Evolutionary conservation across 2,888 invertebrate species (phyloP).

Genomic region (Pseudanteris insignis): DNA sequence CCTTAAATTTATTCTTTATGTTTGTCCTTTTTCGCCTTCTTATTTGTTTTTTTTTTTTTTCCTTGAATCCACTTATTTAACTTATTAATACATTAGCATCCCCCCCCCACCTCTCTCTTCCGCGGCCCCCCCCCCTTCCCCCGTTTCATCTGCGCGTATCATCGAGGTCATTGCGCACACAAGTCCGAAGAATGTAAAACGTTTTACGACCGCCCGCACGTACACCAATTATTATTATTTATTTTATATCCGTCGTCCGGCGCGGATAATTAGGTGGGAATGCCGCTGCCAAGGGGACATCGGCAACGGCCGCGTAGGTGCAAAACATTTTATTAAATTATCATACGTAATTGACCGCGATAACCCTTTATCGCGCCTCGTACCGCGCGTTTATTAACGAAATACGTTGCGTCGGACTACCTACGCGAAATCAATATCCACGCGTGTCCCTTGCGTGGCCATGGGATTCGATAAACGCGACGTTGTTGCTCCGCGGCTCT

Average conservation of each 20-base stretch:
- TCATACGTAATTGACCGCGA: conserved; percentile 37
- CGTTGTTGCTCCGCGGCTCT: no score
- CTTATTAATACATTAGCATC: no score
- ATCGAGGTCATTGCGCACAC: conserved; percentile 18
- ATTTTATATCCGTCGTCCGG: conserved; percentile 7
- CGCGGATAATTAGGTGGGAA: conserved; percentile 38
- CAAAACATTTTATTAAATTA: conserved; percentile 37
- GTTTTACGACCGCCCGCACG: conserved; percentile 24
- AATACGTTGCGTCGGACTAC: conserved; percentile 24
- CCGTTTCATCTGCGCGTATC: no score
- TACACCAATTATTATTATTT: conserved; percentile 11
- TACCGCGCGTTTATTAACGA: conserved; percentile 24
- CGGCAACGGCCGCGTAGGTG: conserved; percentile 18
- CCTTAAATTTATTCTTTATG: no score
- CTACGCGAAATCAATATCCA: conserved; percentile 39
- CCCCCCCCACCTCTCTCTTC: no score
- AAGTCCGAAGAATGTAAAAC: conserved; percentile 24
- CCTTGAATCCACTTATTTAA: no score
- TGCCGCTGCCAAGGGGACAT: conserved; percentile 10
- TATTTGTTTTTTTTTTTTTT: no score
- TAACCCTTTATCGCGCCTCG: conserved; percentile 38
- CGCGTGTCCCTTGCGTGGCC: conserved; percentile 9
- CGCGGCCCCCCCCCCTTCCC: no score
- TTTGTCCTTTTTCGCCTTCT: no score
- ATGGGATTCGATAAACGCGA: neutral